phyloP scores from a whole-genome alignment of 2,113 vertebrate genomes.

The Tragelaphus strepsiceros region DNA sequence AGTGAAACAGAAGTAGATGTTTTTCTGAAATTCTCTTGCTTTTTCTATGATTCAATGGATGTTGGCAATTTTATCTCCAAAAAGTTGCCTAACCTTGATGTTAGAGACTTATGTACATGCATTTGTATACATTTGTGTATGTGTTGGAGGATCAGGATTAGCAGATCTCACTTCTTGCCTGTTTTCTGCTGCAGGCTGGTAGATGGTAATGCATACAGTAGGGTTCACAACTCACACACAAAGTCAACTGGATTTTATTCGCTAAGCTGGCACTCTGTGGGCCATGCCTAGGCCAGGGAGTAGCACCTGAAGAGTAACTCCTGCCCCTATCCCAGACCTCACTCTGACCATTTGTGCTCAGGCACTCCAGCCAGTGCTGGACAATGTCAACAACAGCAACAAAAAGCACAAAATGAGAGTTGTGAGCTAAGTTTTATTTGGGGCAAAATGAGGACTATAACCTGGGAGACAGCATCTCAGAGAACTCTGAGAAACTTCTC shows the following conservation, averaged over 20 bases:
- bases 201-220: neutral
- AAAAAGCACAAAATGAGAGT: neutral
- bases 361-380: neutral
- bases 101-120: fast-evolving
- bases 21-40: neutral
- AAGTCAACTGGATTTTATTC: neutral
- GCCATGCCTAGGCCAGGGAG: neutral
- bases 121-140: neutral
- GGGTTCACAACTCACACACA: neutral
- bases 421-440: neutral
- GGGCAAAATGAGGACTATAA: neutral
- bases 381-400: neutral
- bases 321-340: neutral
- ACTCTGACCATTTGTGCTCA: neutral
- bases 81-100: neutral
- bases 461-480: neutral
- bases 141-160: neutral
- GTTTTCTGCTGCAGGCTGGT: neutral
- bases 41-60: neutral
- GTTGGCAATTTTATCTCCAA: neutral
- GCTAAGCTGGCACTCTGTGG: fast-evolving
- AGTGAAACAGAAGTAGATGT: neutral
- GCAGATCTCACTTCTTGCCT: too few relatives aligned
- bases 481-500: neutral
- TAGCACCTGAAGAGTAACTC: fast-evolving